Evolutionary conservation across 2,888 invertebrate species (phyloP).

Genomic region (Cyaniris semiargus): DNA sequence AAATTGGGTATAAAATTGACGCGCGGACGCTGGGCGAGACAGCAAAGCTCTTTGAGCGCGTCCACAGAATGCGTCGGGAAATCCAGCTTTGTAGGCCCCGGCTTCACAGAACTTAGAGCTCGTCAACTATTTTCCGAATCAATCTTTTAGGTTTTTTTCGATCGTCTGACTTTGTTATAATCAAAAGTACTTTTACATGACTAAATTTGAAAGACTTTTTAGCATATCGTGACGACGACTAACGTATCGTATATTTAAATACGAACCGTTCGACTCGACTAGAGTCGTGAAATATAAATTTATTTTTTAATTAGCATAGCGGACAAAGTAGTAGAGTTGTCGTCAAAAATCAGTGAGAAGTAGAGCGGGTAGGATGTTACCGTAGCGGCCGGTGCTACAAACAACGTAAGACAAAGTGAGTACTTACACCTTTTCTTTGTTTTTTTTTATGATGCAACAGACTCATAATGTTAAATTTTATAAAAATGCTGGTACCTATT

Average conservation of each 20-base stretch:
- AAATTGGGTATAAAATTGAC: constrained; percentile 40
- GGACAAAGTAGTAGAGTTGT: constrained; percentile 38
- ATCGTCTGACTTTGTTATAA: constrained; percentile 36
- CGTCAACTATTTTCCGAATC: constrained; percentile 39
- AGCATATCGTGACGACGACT: constrained; percentile 7
- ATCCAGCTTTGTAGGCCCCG: constrained; percentile 50
- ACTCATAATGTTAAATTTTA: too few relatives aligned
- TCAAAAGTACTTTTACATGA: constrained; percentile 35
- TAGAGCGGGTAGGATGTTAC: constrained; percentile 26
- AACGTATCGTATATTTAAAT: background rate
- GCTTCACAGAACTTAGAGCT: constrained; percentile 42
- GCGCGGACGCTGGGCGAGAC: constrained; percentile 55
- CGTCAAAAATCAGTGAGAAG: constrained; percentile 51
- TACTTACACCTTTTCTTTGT: background rate
- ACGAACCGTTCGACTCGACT: constrained; percentile 37
- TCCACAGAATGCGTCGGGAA: constrained; percentile 50
- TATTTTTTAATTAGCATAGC: constrained; percentile 57
- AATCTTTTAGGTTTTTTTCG: constrained; percentile 20
- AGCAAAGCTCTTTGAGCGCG: constrained; percentile 68
- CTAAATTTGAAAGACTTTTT: background rate
- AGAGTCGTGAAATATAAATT: constrained; percentile 65
- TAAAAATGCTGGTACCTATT: too few relatives aligned
- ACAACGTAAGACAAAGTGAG: background rate
- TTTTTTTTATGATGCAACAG: background rate
- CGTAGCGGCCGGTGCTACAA: background rate